Evolutionary conservation across 2,113 vertebrate species (phyloP), one percentile per base, ranked within the genome.

Genomic region (Sapayoa aenigma): DNA sequence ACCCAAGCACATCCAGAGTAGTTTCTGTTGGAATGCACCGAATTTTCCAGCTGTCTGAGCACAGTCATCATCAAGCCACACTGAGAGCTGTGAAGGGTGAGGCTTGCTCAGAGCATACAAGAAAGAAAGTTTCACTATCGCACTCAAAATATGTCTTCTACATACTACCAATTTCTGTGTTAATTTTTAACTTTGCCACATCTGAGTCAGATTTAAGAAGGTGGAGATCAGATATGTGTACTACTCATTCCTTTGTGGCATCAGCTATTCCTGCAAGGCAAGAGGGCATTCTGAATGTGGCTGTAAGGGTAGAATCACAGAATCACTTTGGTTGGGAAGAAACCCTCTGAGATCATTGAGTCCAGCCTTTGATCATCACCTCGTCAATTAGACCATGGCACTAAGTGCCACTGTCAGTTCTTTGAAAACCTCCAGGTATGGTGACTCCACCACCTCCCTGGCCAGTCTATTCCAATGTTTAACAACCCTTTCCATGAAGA

Each of bases 21-120:
- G 22, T 71, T 90, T 74, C 68, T 66, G 17, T n/a, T 66, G 63
- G 49, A 90, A n/a, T 3, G 4, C 46, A 17, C 4, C 8, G 31
- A 33, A n/a, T 69, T 92, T 93, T 93, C 67, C 79, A 80, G 25
- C 59, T 84, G 39, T 42, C 37, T 3, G 4, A 46, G 35, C 30
- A 49, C 22, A 14, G 1, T 0, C 37, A 13, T 79, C 0, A 0
- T 60, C 37, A 85, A 33, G 58, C 41, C 14, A 49, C 13, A 20
- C 5, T 18, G 42, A 68, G 49, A 68, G 22, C 30, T 56, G 14
- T 27, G 71, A 41, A 90, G 28, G 31, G 39, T 28, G 9, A 60
- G 46, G 15, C 33, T 76, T 73, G 19, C 23, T 79, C 33, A 58
- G 50, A 77, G 11, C 6, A 5, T 35, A 23, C 10, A 55, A 3